A percentile compares a stretch with the other conserved stretches of the same genome.
phyloP scores from a whole-genome alignment of 2,888 invertebrate species.

The Drosophila mimetica region DNA sequence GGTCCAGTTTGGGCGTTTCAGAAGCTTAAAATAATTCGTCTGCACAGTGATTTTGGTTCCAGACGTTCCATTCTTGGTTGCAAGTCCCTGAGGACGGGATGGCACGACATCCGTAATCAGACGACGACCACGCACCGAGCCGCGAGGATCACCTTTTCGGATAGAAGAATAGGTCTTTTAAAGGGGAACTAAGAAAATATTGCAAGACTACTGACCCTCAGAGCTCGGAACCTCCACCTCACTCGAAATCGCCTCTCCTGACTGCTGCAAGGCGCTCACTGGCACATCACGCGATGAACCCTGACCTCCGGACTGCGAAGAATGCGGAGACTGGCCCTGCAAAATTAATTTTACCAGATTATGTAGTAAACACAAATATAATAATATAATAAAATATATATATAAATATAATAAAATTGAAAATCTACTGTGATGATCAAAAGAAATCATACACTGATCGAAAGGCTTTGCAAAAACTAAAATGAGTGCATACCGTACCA shows the following conservation, averaged over 20 bases:
- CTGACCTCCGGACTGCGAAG: neutral
- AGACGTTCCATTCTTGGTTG: slow-evolving; percentile 83
- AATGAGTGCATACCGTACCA: too few relatives aligned
- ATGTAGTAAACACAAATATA: too few relatives aligned
- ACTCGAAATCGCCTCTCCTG: neutral
- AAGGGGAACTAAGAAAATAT: neutral
- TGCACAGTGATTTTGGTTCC: slow-evolving; percentile 85
- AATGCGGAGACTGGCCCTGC: slow-evolving; percentile 8
- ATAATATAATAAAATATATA: neutral
- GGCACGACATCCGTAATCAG: slow-evolving; percentile 74
- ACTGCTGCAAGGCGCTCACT: too few relatives aligned
- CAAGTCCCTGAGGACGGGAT: slow-evolving; percentile 69
- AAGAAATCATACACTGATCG: too few relatives aligned
- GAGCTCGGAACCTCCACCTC: neutral
- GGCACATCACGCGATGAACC: neutral
- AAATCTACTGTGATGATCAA: too few relatives aligned
- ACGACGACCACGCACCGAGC: slow-evolving; percentile 80
- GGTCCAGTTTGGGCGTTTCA: slow-evolving; percentile 89
- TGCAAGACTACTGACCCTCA: neutral
- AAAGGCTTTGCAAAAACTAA: too few relatives aligned
- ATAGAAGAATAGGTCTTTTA: neutral
- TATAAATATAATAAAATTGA: neutral
- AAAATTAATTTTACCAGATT: too few relatives aligned
- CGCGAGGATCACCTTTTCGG: slow-evolving; percentile 68
- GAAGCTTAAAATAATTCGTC: slow-evolving; percentile 89